Conservation (phyloP, 2,888 invertebrate species). For the Sinodicranocentrus sp. region DNA sequence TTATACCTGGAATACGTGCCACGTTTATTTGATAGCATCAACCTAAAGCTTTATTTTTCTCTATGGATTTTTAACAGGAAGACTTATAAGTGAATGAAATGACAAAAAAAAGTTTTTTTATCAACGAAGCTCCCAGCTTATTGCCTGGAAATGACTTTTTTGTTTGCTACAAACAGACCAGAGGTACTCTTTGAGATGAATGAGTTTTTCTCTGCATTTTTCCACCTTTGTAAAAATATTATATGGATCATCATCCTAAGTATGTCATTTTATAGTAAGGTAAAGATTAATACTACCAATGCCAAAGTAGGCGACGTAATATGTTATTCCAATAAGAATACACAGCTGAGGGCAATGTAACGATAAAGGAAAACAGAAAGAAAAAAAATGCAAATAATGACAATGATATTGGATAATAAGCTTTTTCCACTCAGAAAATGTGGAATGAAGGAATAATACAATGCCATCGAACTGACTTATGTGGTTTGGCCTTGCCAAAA, state of each 20-base stretch:
- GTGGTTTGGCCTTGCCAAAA: not conserved
- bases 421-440: not conserved
- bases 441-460: not conserved
- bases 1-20: not conserved
- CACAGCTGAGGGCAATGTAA: no score
- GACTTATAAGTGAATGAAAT: not conserved
- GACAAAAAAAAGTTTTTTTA: not conserved
- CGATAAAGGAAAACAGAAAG: no score
- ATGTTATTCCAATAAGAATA: no score
- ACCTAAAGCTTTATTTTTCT: not conserved
- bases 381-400: not conserved
- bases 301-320: no score
- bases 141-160: constrained; percentile 22
- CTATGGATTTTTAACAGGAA: not conserved
- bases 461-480: not conserved
- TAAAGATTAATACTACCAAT: not conserved
- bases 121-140: not conserved
- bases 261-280: not conserved
- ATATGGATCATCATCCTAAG: not conserved
- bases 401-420: constrained; percentile 14
- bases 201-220: not conserved
- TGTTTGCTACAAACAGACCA: not conserved
- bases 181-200: not conserved
- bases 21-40: not conserved
- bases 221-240: not conserved